Evolutionary conservation across 2,888 invertebrate species (phyloP).

Genomic region (Aricia artaxerxes): DNA sequence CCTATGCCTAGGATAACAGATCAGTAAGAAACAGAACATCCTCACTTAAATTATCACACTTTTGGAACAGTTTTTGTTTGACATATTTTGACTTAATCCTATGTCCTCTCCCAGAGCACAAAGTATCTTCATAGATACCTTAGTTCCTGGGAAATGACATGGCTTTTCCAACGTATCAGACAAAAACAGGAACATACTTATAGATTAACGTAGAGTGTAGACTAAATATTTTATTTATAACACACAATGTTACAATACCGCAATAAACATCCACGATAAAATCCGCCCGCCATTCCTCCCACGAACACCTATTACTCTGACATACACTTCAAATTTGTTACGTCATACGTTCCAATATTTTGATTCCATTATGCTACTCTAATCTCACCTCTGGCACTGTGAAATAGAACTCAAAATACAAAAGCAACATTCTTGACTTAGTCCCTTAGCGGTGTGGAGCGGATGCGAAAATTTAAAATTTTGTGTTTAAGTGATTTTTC

Average conservation of each 20-base stretch:
- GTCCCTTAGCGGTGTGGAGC: conserved; percentile 45
- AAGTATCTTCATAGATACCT: too few species aligned
- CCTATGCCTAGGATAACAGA: too few species aligned
- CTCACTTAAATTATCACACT: too few species aligned
- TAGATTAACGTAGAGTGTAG: too few species aligned
- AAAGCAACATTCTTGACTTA: conserved; percentile 37
- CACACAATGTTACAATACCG: not conserved
- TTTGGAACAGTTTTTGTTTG: too few species aligned
- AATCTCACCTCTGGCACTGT: conserved; percentile 41
- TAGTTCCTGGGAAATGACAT: too few species aligned
- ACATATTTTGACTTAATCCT: too few species aligned
- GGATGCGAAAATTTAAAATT: conserved; percentile 77
- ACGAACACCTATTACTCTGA: conserved; percentile 77
- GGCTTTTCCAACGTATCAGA: too few species aligned
- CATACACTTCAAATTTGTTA: conserved; percentile 78
- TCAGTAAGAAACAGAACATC: too few species aligned
- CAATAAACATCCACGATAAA: conserved; percentile 46
- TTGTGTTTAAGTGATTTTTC: conserved; percentile 78
- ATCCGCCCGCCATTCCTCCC: conserved; percentile 72
- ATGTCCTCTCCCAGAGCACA: too few species aligned
- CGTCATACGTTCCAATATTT: conserved; percentile 49
- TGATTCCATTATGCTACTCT: conserved; percentile 40
- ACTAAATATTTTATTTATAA: not conserved
- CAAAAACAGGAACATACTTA: too few species aligned
- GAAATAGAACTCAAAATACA: conserved; percentile 40